phyloP scores from a whole-genome alignment of 1,140 invertebrate species.

The Cheumatopsyche charites region DNA sequence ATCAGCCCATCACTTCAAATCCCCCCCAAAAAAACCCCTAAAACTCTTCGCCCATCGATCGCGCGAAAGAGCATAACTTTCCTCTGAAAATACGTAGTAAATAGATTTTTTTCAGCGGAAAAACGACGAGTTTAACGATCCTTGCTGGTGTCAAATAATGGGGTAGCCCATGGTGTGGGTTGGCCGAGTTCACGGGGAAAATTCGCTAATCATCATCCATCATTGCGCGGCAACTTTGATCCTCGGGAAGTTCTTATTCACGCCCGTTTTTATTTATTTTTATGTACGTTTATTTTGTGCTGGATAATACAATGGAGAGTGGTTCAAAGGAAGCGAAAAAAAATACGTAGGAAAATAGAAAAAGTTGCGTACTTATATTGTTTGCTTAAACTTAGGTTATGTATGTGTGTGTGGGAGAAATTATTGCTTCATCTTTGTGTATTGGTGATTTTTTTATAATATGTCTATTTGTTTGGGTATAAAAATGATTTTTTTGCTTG shows the following conservation, averaged over 20 bases:
- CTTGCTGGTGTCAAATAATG: conserved; percentile 21
- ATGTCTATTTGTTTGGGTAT: too few relatives aligned
- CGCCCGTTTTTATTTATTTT: neutral
- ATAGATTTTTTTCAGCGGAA: neutral
- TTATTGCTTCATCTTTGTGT: too few relatives aligned
- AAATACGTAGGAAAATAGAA: neutral
- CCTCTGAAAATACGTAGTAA: too few relatives aligned
- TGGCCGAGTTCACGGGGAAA: neutral
- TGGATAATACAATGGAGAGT: conserved; percentile 1
- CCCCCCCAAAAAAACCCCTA: too few relatives aligned
- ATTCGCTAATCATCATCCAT: conserved; percentile 35
- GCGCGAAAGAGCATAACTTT: too few relatives aligned
- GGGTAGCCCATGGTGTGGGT: neutral
- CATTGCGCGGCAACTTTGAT: conserved; percentile 27
- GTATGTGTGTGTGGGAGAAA: too few relatives aligned
- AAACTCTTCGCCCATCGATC: too few relatives aligned
- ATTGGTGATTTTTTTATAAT: too few relatives aligned
- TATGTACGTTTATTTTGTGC: conserved; percentile 16
- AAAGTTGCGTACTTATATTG: neutral
- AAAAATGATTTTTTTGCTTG: too few relatives aligned
- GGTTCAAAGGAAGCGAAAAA: neutral
- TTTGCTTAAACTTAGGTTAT: too few relatives aligned
- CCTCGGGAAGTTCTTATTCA: conserved; percentile 14
- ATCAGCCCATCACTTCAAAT: too few relatives aligned
- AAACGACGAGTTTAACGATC: neutral